These are phyloP conservation scores for Rhyacophila brunnea DNA, from an alignment of 1,140 invertebrate genomes.

Conservation along the genomic window DNA sequence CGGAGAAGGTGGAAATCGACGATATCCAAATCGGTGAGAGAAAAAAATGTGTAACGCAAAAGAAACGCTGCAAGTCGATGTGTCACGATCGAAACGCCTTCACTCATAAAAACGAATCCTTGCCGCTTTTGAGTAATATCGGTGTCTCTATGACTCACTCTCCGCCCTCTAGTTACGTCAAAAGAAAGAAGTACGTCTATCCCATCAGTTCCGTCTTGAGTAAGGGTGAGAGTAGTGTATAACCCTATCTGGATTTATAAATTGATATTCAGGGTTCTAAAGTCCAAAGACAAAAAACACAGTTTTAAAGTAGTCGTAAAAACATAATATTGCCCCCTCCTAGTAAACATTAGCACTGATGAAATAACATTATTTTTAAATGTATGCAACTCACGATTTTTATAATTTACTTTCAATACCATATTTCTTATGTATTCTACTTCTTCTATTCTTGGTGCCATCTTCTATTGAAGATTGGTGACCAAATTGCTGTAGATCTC, in stretches of 20 bases:
- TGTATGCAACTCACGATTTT: too few relatives aligned
- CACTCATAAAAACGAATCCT: slow-evolving; percentile 51
- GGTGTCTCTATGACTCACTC: slow-evolving; percentile 47
- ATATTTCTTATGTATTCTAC: too few relatives aligned
- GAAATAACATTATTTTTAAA: too few relatives aligned
- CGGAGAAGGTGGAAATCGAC: slow-evolving; percentile 43
- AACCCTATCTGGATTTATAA: slow-evolving; percentile 15
- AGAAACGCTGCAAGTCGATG: slow-evolving; percentile 50
- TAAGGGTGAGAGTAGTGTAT: slow-evolving; percentile 59
- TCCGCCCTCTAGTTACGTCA: slow-evolving; percentile 57
- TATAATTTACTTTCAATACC: too few relatives aligned
- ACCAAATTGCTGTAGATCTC: too few relatives aligned
- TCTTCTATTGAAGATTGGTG: too few relatives aligned
- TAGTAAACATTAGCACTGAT: too few relatives aligned
- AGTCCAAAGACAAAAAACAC: too few relatives aligned
- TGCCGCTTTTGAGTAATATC: slow-evolving; percentile 56
- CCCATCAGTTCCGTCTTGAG: slow-evolving; percentile 52
- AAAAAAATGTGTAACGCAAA: slow-evolving; percentile 44
- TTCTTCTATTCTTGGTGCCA: too few relatives aligned
- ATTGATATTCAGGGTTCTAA: too few relatives aligned
- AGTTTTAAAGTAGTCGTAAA: too few relatives aligned
- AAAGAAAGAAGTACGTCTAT: slow-evolving; percentile 62
- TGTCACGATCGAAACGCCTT: slow-evolving; percentile 44
- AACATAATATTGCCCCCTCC: too few relatives aligned
- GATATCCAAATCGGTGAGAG: slow-evolving; percentile 34